Conservation (phyloP, 2,797 vertebrate genomes). For the Monodelphis domestica region DNA sequence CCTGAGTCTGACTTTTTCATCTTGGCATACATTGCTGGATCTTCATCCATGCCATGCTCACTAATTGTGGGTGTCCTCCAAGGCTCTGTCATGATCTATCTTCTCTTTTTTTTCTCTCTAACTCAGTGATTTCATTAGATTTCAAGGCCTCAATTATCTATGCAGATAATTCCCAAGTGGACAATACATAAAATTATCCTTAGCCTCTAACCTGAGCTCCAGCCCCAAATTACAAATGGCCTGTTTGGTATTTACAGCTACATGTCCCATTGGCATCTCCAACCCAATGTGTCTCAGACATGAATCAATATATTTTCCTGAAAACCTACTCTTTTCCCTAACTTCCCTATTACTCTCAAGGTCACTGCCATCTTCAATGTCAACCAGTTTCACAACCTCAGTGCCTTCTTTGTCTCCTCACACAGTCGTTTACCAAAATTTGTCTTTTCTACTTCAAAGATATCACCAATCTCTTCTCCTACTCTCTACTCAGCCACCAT, state of each 20-base stretch:
- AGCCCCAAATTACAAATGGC: neutral
- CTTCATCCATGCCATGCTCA: neutral
- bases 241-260: neutral
- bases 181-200: neutral
- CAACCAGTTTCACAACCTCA: neutral
- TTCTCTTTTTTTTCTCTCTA: neutral
- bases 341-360: neutral
- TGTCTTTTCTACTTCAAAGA: neutral
- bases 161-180: neutral
- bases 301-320: neutral
- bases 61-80: too few species aligned
- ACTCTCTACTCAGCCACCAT: neutral
- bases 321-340: neutral
- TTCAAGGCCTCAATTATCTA: neutral
- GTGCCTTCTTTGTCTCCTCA: neutral
- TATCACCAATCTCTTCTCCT: neutral
- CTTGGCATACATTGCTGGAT: neutral
- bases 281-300: neutral
- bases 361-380: neutral
- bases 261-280: neutral
- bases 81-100: neutral
- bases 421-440: neutral
- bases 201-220: neutral
- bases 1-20: neutral
- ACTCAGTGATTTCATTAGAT: neutral